phyloP scores from a whole-genome alignment of 1,140 invertebrate genomes.

The Drosophila mayri region DNA sequence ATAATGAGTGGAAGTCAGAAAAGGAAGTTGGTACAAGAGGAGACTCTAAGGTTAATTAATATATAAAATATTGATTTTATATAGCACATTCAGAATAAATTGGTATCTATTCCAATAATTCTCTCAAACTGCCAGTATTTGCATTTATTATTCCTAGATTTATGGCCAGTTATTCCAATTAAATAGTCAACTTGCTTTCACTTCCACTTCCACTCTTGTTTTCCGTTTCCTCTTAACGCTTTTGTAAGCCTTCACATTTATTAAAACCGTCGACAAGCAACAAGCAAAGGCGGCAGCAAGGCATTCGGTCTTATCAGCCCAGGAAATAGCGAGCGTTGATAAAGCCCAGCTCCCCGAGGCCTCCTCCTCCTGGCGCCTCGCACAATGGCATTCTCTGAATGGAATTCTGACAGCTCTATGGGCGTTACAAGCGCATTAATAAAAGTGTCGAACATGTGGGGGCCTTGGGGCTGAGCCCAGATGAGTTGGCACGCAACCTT shows the following conservation, averaged over 20 bases:
- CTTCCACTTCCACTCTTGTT: neutral
- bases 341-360: neutral
- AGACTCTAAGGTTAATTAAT: neutral
- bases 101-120: no score
- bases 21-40: neutral
- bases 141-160: neutral
- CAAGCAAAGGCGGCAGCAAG: conserved; percentile 33
- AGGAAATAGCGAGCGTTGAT: conserved; percentile 40
- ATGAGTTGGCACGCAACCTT: conserved; percentile 68
- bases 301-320: conserved; percentile 38
- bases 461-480: conserved; percentile 18
- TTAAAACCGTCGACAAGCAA: conserved; percentile 65
- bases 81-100: neutral
- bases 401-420: conserved; percentile 75
- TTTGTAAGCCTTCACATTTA: conserved; percentile 55
- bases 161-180: neutral
- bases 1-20: neutral
- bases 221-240: neutral
- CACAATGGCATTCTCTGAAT: conserved; percentile 69
- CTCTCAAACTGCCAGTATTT: neutral
- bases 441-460: conserved; percentile 76
- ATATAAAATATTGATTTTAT: neutral
- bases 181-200: neutral
- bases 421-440: conserved; percentile 79
- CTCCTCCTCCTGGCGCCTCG: neutral